A percentile compares a stretch with the other conserved stretches of the same genome.
phyloP scores from a whole-genome alignment of 2,888 invertebrate species.

The Octonoba sinensis region DNA sequence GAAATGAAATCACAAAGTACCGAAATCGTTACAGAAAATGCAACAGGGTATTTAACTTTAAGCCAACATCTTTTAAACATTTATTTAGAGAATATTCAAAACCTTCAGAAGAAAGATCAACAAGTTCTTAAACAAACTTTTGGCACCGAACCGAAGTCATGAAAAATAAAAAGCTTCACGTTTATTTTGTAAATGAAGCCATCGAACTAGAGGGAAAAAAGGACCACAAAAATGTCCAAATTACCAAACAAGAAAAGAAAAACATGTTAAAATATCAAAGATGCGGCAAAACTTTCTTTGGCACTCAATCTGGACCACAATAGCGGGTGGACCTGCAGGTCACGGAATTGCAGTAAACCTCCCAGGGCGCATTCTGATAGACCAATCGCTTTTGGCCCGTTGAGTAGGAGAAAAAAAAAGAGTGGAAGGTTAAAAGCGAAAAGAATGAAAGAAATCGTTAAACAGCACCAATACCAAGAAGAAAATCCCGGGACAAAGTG shows the following conservation, averaged over 20 bases:
- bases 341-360: constrained; percentile 61
- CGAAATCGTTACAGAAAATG: too few species aligned
- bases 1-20: too few species aligned
- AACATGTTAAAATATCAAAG: too few species aligned
- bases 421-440: constrained; percentile 1
- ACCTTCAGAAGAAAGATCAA: neutral
- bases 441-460: constrained; percentile 49
- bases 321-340: constrained; percentile 59
- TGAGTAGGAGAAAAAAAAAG: constrained; percentile 33
- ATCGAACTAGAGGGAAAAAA: too few species aligned
- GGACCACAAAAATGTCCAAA: too few species aligned
- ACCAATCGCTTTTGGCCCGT: constrained; percentile 37
- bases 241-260: too few species aligned
- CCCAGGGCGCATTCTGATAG: constrained; percentile 50
- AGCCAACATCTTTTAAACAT: neutral
- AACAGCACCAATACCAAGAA: constrained; percentile 38
- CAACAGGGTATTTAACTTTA: too few species aligned
- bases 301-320: constrained; percentile 41
- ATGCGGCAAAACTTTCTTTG: constrained; percentile 10
- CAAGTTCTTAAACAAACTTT: neutral
- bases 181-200: too few species aligned
- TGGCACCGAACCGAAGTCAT: too few species aligned
- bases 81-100: neutral
- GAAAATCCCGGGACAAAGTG: constrained; percentile 39
- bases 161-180: too few species aligned